phyloP scores from a whole-genome alignment of 2,113 vertebrate genomes.

The Plecotus auritus region DNA sequence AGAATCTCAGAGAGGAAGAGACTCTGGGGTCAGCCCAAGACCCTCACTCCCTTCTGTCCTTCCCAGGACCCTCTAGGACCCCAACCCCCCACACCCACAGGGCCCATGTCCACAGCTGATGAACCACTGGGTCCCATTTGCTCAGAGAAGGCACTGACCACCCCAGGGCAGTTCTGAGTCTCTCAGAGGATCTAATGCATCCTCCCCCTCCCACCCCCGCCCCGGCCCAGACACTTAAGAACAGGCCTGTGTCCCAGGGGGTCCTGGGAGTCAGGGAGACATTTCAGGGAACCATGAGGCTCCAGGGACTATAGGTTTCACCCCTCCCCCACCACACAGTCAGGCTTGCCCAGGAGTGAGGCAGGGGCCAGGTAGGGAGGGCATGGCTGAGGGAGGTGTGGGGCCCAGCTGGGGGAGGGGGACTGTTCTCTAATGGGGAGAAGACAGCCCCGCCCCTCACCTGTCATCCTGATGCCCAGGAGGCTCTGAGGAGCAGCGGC shows the following conservation, averaged over 20 bases:
- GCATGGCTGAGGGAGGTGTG: neutral
- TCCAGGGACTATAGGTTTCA: no score
- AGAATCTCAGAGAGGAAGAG: no score
- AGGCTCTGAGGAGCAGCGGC: neutral
- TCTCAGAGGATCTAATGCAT: fast-evolving
- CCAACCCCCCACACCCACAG: fast-evolving
- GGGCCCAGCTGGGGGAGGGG: neutral
- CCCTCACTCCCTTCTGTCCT: neutral
- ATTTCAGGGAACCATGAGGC: no score
- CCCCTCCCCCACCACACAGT: no score
- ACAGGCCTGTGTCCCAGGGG: no score
- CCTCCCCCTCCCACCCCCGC: no score
- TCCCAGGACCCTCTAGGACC: neutral
- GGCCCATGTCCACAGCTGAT: fast-evolving
- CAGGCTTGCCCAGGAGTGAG: no score
- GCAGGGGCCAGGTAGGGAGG: fast-evolving
- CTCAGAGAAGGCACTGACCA: neutral
- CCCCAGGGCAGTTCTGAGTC: neutral
- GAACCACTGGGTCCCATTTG: neutral
- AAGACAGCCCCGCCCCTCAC: no score
- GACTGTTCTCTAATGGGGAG: no score
- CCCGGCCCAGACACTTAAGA: no score
- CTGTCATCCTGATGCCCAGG: neutral
- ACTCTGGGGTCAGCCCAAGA: no score
- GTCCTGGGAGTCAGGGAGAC: no score